These are phyloP conservation scores for Strigops habroptila DNA, from an alignment of 2,113 vertebrate genomes.

Conservation along the genomic window DNA sequence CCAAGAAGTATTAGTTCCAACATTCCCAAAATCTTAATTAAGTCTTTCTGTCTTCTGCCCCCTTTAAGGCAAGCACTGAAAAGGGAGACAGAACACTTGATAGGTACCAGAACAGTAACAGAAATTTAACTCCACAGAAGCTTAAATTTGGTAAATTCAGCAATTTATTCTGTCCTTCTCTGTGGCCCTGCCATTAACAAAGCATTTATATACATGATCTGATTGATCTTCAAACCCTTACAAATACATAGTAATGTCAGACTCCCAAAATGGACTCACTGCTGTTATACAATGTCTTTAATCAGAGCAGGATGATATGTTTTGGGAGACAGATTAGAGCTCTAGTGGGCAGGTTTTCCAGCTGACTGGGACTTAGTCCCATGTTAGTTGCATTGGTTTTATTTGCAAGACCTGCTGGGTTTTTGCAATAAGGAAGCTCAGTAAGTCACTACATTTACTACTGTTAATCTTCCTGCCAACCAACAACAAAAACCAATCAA, in stretches of 20 bases:
- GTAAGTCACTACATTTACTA: slow-evolving; percentile 55
- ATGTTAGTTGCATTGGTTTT: slow-evolving; percentile 15
- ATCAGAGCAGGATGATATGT: neutral
- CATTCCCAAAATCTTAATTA: neutral
- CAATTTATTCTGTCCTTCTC: neutral
- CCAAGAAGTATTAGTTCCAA: slow-evolving; percentile 3
- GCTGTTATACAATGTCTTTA: neutral
- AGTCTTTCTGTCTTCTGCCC: neutral
- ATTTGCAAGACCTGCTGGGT: slow-evolving; percentile 17
- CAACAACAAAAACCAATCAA: neutral
- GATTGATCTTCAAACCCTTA: neutral
- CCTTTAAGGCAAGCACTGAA: slow-evolving; percentile 29
- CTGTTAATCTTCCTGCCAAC: slow-evolving; percentile 16
- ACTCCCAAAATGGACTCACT: neutral
- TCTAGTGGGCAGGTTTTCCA: slow-evolving; percentile 28
- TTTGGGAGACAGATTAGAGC: neutral
- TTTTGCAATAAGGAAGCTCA: slow-evolving; percentile 28
- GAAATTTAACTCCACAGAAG: slow-evolving; percentile 4
- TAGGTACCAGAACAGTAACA: neutral
- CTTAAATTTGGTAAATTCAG: slow-evolving; percentile 36
- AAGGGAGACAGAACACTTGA: neutral
- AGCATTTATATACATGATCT: neutral
- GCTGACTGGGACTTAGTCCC: neutral
- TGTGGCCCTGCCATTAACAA: neutral
- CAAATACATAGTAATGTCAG: neutral